phyloP scores from a whole-genome alignment of 2,113 vertebrate genomes.

The Falcunculus frontatus region DNA sequence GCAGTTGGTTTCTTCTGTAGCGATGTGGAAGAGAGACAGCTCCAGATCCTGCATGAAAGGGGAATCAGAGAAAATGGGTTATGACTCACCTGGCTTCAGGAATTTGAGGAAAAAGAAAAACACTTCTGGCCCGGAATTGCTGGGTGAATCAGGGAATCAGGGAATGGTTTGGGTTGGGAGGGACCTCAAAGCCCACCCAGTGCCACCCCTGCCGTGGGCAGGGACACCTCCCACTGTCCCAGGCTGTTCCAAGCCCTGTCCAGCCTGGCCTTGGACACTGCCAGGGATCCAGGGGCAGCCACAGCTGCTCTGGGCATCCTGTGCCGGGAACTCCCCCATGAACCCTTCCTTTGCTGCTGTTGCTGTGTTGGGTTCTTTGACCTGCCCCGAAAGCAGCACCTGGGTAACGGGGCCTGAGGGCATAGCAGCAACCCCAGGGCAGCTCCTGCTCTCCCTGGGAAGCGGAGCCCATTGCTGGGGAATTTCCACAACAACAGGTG shows the following conservation, averaged over 20 bases:
- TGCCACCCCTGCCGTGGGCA: not conserved
- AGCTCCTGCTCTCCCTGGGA: not conserved
- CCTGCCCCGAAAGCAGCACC: not conserved
- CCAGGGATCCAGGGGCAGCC: not conserved
- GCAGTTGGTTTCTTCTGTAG: not conserved
- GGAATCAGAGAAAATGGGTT: not conserved
- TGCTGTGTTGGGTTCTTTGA: not conserved
- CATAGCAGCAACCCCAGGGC: not conserved
- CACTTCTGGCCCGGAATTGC: too few relatives aligned
- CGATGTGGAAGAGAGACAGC: not conserved
- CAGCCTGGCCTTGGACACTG: not conserved
- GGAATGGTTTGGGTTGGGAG: not conserved
- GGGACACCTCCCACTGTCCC: not conserved
- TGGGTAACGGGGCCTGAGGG: not conserved
- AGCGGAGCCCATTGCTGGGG: not conserved
- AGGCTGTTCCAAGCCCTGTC: not conserved
- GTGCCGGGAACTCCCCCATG: not conserved
- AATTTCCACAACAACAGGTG: not conserved
- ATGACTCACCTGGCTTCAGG: not conserved
- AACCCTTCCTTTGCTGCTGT: not conserved
- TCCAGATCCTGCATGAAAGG: not conserved
- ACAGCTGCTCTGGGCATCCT: not conserved
- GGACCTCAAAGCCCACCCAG: rapidly evolving
- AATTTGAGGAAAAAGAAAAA: not conserved
- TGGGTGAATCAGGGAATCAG: not conserved